These are phyloP conservation scores for Malaclemys terrapin DNA, from an alignment of 2,113 vertebrate genomes.

Conservation along the genomic window DNA sequence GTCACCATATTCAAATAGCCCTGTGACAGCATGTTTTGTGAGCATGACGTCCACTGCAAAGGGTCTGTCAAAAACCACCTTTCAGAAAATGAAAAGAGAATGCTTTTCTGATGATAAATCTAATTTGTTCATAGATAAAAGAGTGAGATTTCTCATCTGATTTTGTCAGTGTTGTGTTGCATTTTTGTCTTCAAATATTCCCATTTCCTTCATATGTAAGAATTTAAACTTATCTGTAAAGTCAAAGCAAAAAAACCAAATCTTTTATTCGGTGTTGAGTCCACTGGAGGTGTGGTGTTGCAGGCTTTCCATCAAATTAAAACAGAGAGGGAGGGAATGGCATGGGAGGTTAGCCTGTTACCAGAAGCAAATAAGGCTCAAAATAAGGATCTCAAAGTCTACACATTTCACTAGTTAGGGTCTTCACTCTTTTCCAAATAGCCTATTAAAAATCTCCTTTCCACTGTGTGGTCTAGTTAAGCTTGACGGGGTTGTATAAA, in stretches of 20 bases:
- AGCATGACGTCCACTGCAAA: conserved; percentile 86
- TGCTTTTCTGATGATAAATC: conserved; percentile 83
- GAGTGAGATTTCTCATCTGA: conserved; percentile 80
- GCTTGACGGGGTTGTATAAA: conserved; percentile 21
- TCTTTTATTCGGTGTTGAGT: conserved; percentile 6
- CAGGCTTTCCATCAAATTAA: conserved; percentile 41
- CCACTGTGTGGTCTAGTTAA: conserved; percentile 64
- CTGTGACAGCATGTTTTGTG: conserved; percentile 86
- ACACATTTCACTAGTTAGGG: not conserved
- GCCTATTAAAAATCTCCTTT: conserved; percentile 41
- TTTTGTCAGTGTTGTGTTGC: conserved; percentile 81
- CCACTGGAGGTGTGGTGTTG: conserved; percentile 14
- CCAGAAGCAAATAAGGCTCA: conserved; percentile 40
- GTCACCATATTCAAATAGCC: conserved; percentile 92
- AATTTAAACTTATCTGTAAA: conserved; percentile 73
- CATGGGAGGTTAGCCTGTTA: conserved; percentile 32
- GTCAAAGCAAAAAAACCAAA: conserved; percentile 24
- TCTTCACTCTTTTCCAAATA: conserved; percentile 47
- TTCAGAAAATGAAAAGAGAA: conserved; percentile 87
- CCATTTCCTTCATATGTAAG: conserved; percentile 54
- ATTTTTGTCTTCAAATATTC: conserved; percentile 72
- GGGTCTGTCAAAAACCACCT: conserved; percentile 88
- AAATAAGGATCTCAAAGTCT: conserved; percentile 29
- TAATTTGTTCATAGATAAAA: conserved; percentile 83
- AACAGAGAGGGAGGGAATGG: conserved; percentile 29